Conservation (phyloP, 2,888 invertebrate genomes). For the Brachyptera risi region DNA sequence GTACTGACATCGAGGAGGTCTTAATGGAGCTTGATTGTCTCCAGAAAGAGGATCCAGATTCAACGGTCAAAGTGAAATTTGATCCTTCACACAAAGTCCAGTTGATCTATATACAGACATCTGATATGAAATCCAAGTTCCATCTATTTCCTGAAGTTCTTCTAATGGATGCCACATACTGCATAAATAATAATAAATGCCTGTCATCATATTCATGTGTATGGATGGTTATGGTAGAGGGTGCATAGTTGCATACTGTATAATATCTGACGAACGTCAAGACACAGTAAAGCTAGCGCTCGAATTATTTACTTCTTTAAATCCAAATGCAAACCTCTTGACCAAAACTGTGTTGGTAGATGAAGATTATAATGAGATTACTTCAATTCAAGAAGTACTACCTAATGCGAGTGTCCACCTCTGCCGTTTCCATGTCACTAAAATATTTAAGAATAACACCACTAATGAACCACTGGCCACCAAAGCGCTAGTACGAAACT, state of each 20-base stretch:
- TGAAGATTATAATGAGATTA: not conserved
- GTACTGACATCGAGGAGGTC: not conserved
- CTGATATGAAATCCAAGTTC: not conserved
- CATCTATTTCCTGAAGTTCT: not conserved
- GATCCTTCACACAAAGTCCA: not conserved
- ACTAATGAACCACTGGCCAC: not conserved
- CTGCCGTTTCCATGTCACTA: not conserved
- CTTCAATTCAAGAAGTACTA: not conserved
- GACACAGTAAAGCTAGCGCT: not conserved
- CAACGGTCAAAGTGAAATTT: not conserved
- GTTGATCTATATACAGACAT: not conserved
- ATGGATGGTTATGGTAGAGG: not conserved
- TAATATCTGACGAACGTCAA: not conserved
- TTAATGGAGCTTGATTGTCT: too few species aligned
- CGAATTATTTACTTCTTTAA: not conserved
- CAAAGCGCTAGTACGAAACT: not conserved
- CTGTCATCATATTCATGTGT: not conserved
- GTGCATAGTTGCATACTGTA: not conserved
- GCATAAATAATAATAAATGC: not conserved
- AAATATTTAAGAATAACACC: not conserved
- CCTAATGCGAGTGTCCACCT: not conserved
- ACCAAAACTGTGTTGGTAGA: not conserved
- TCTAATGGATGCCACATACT: not conserved
- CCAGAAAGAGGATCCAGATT: not conserved
- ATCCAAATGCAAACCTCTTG: not conserved